Percentiles rank a stretch among this genome's conserved stretches.
Conservation (phyloP, 2,888 invertebrate genomes). For the Teinopalpus imperialis region DNA sequence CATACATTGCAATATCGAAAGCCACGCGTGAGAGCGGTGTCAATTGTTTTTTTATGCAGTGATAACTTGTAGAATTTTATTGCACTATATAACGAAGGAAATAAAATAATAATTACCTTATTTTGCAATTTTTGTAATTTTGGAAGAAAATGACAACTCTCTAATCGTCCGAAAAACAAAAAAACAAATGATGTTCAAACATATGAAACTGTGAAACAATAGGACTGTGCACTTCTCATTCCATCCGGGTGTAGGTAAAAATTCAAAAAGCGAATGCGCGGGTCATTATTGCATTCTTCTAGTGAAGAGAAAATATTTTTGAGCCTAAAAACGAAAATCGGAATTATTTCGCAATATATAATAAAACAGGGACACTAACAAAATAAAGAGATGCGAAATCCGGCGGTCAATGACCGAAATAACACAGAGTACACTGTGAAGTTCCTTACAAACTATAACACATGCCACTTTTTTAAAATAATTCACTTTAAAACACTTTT, state of each 20-base stretch:
- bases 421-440: slow-evolving; percentile 74
- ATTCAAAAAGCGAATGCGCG: slow-evolving; percentile 78
- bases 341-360: slow-evolving; percentile 53
- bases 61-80: slow-evolving; percentile 32
- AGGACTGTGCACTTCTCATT: slow-evolving; percentile 79
- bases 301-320: slow-evolving; percentile 70
- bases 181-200: slow-evolving; percentile 82
- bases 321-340: slow-evolving; percentile 67
- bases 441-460: slow-evolving; percentile 64
- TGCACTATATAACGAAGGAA: slow-evolving; percentile 26
- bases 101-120: slow-evolving; percentile 73
- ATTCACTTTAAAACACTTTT: slow-evolving; percentile 67
- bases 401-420: slow-evolving; percentile 82
- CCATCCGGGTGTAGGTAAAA: slow-evolving; percentile 75
- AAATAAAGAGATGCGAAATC: slow-evolving; percentile 73
- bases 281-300: slow-evolving; percentile 69
- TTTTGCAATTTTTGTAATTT: slow-evolving; percentile 81
- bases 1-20: slow-evolving; percentile 67
- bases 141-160: slow-evolving; percentile 79
- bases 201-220: slow-evolving; percentile 81
- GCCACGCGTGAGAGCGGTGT: slow-evolving; percentile 64
- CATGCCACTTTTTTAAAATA: slow-evolving; percentile 65
- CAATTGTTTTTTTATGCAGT: slow-evolving; percentile 38
- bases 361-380: slow-evolving; percentile 59
- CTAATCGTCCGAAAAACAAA: slow-evolving; percentile 82